phyloP scores from a whole-genome alignment of 2,797 vertebrate genomes.

The Harpagifer antarcticus region DNA sequence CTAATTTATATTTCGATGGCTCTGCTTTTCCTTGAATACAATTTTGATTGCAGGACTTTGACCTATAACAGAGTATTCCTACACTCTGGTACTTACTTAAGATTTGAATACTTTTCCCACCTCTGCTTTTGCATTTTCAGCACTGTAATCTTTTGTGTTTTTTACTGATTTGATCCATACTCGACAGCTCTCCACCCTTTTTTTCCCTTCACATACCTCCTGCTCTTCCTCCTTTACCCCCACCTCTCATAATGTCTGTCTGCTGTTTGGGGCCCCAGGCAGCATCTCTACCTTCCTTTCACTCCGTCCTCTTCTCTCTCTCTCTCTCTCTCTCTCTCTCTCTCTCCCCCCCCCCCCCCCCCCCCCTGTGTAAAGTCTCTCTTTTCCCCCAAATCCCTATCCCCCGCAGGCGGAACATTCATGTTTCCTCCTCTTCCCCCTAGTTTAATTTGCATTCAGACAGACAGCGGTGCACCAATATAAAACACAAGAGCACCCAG shows the following conservation, averaged over 20 bases:
- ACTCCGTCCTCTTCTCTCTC: constrained; percentile 42
- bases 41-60: too few species aligned
- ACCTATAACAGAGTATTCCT: too few species aligned
- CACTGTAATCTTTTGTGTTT: constrained; percentile 11
- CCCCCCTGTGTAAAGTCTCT: constrained; percentile 42
- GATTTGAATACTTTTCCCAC: too few species aligned
- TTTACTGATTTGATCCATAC: constrained; percentile 52
- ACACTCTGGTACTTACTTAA: too few species aligned
- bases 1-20: too few species aligned
- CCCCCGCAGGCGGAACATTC: constrained; percentile 50
- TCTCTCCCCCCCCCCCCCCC: too few species aligned
- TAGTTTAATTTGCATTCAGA: constrained; percentile 51
- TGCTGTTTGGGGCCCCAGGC: constrained; percentile 69
- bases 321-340: too few species aligned
- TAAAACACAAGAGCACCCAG: constrained; percentile 31
- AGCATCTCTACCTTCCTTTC: constrained; percentile 73
- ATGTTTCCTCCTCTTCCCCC: constrained; percentile 32
- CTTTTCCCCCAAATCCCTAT: constrained; percentile 61
- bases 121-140: background rate
- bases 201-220: background rate
- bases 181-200: constrained; percentile 29
- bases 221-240: constrained; percentile 17
- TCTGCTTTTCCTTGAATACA: too few species aligned
- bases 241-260: constrained; percentile 57
- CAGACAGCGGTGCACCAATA: constrained; percentile 30